Evolutionary conservation across 2,113 vertebrate genomes (phyloP).

Genomic region (Anoplopoma fimbria): DNA sequence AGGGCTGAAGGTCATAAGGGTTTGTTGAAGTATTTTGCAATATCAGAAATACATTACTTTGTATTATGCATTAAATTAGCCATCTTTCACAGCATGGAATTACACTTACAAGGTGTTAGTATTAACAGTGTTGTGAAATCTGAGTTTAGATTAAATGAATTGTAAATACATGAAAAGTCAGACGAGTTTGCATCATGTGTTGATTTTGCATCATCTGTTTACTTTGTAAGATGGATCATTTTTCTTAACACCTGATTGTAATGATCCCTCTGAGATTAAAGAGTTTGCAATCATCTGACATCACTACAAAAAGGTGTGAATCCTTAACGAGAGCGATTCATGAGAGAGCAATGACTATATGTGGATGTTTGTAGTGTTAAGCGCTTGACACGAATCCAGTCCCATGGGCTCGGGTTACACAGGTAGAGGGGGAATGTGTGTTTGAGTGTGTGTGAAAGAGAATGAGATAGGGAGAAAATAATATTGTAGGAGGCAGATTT

Average conservation of each 20-base stretch:
- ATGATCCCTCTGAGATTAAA: conserved; percentile 9
- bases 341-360: neutral
- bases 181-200: neutral
- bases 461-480: too few relatives aligned
- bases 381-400: neutral
- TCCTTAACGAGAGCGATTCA: conserved; percentile 15
- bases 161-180: neutral
- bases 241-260: conserved; percentile 55
- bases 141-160: neutral
- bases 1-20: too few relatives aligned
- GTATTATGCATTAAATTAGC: too few relatives aligned
- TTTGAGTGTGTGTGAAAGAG: neutral
- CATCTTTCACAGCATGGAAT: neutral
- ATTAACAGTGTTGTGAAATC: neutral
- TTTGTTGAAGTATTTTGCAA: too few relatives aligned
- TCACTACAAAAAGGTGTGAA: conserved; percentile 41
- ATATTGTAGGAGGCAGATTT: too few relatives aligned
- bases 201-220: neutral
- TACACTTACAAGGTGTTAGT: neutral
- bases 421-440: neutral
- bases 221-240: conserved; percentile 1
- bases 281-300: neutral
- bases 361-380: conserved; percentile 29
- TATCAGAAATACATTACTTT: too few relatives aligned
- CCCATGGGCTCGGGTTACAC: neutral